Base-by-base conservation (phyloP, 2,113 vertebrate genomes). In the Furnarius figulus region DNA sequence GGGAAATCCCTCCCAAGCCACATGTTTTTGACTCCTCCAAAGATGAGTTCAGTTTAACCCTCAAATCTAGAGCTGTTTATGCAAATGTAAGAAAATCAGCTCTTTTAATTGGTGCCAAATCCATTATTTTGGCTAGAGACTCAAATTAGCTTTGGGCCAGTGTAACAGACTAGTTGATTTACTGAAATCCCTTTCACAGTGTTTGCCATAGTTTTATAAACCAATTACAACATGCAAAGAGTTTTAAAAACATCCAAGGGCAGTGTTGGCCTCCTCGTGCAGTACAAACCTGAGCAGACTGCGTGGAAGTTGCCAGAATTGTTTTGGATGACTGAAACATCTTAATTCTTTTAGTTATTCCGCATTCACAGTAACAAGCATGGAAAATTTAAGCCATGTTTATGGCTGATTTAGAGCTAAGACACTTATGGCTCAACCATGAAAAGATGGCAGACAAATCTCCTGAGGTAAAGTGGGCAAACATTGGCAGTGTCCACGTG, bases 231-330 rank as follows among this genome's bases (percentile, higher is more conserved):
- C 40, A 65, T 4, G 4, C 24, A 76, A 61, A 50, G 67, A 72
- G n/a, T 61, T 87, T 87, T 82, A 49, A 61, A 82, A 56, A 22
- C 44, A 40, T 61, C 62, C 70, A 28, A 52, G 67, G 37, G 55
- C 65, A 77, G 28, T 1, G 11, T 7, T 55, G 25, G 14, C 35
- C 19, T 56, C 67, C 5, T 70, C 0, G 0, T 40, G 11, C 55
- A 49, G 55, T 25, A 25, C 66, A 49, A 72, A 68, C 39, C 56
- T 44, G 19, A 39, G 46, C 40, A 53, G 52, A 53, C 25, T 1
- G 1, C 10, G 3, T 13, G 17, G 53, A 88, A 85, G 22, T 52
- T 44, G 61, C 82, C 46, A 70, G 24, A 2, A 1, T 59, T 68
- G 30, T 73, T 90, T 80, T 74, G 90, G 73, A 83, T 42, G 46